Conservation (phyloP, 2,797 vertebrate species). For the Syngnathus rostellatus region DNA sequence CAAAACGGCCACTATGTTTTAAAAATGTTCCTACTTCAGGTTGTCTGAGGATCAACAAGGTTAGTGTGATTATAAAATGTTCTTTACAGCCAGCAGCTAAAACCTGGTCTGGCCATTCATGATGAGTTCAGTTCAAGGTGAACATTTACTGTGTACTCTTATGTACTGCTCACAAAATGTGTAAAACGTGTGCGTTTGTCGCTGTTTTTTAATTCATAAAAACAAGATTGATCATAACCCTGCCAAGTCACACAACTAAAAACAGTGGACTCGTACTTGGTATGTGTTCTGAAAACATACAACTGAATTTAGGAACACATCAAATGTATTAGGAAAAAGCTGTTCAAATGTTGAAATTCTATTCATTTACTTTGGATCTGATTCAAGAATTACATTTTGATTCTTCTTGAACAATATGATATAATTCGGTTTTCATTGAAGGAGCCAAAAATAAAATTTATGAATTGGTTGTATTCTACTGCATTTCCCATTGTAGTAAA, state of each 20-base stretch:
- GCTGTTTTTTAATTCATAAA: not conserved
- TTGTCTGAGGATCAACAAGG: not conserved
- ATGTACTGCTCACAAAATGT: not conserved
- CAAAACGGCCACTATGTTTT: slow-evolving; percentile 2
- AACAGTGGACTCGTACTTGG: not conserved
- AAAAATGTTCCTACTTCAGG: not conserved
- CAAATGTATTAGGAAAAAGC: not conserved
- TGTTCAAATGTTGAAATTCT: no score
- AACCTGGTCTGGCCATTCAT: slow-evolving; percentile 8
- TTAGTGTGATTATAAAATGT: slow-evolving; percentile 3
- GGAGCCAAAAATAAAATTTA: not conserved
- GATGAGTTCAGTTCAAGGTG: not conserved
- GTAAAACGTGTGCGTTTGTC: not conserved
- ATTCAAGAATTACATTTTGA: not conserved
- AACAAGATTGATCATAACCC: not conserved
- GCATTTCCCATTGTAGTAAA: not conserved
- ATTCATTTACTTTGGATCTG: not conserved
- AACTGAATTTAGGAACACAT: not conserved
- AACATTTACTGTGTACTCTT: slow-evolving; percentile 5
- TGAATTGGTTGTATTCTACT: not conserved
- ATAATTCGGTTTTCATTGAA: not conserved
- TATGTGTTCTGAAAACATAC: not conserved
- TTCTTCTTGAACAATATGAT: not conserved
- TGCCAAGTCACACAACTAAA: not conserved
- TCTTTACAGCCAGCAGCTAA: not conserved